Base-by-base conservation (phyloP, 53 echinoderm and acorn worm species). In the Henricia sp. region DNA sequence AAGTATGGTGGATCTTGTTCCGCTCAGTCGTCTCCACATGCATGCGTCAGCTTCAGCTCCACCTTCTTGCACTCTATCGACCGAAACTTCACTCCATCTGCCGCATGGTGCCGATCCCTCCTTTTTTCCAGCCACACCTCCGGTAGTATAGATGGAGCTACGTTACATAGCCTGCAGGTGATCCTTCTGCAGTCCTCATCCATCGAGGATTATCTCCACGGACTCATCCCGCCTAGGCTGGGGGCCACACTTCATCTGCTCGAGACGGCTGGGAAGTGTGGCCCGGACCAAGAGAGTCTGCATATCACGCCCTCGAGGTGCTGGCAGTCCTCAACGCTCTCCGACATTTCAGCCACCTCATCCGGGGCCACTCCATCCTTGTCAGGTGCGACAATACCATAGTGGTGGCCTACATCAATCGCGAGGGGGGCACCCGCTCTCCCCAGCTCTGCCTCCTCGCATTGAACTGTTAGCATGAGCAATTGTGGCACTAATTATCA, bases 351-450 rank as follows among this genome's bases (percentile, higher is more conserved):
- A n/a, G 34, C 1, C 8, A 2, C 12, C 4, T 0, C 1, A 37
- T 65, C 14, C 19, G 10, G 16, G 51, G 16, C 35, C 56, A 33
- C 32, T 21, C 67, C 1, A 35, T 19, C 74, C 85, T 2, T 4
- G 29, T 55, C 21, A 19, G 25, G 28, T 74, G 86, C 25, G 72
- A 90, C 80, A 90, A 82, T 17, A 25, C 77, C 13, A 87, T 68
- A 14, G 72, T 86, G 0, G 91, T 82, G 26, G 55, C 91, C 0
- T 83, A 90, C 74, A 87, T 72, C 52, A 90, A 87, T 74, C 23
- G 14, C 23, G 28, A 82, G 21, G 83, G 91, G 2, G 87, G 91
- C 19, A 83, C 82, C 23, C 28, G 55, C 13, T 72, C 82, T 5
- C 46, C 40, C 32, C 5, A 26, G 14, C 74, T 72, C 26, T 87